A percentile compares a stretch with the other conserved stretches of the same genome.
These are phyloP conservation scores for Tachina fera DNA, from an alignment of 2,888 invertebrate genomes.

Conservation along the genomic window DNA sequence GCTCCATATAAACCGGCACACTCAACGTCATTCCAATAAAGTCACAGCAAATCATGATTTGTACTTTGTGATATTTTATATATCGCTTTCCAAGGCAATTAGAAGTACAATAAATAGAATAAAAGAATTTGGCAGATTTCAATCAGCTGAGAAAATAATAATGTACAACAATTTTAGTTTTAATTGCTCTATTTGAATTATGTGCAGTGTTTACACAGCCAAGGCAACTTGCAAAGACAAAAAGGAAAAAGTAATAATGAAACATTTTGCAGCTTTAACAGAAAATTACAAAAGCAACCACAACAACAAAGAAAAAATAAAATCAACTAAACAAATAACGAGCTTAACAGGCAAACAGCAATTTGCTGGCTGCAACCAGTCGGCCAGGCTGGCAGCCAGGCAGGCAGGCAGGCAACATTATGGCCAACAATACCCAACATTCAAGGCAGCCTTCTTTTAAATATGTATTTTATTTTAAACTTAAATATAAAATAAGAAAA, in stretches of 20 bases:
- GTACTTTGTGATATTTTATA: not conserved
- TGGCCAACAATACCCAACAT: slow-evolving; percentile 50
- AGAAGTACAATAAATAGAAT: not conserved
- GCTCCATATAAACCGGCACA: slow-evolving; percentile 53
- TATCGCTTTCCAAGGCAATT: no score
- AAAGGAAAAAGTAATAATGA: slow-evolving; percentile 51
- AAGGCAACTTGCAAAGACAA: slow-evolving; percentile 48
- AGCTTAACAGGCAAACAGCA: slow-evolving; percentile 65
- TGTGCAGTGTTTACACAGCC: not conserved
- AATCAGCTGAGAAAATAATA: not conserved
- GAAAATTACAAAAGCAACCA: slow-evolving; percentile 35
- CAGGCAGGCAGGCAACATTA: slow-evolving; percentile 28
- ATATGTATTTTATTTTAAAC: slow-evolving; percentile 40
- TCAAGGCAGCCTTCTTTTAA: slow-evolving; percentile 57
- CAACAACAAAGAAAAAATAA: slow-evolving; percentile 67
- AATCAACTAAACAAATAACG: slow-evolving; percentile 70
- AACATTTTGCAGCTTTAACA: slow-evolving; percentile 64
- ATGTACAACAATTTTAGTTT: slow-evolving; percentile 1
- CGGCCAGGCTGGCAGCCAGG: slow-evolving; percentile 45
- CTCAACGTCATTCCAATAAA: slow-evolving; percentile 25
- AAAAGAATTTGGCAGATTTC: not conserved
- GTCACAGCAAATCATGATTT: not conserved
- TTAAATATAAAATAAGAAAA: slow-evolving; percentile 41
- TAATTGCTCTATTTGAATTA: slow-evolving; percentile 26
- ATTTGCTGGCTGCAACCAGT: slow-evolving; percentile 13